phyloP scores from a whole-genome alignment of 2,113 vertebrate genomes.

The Pygoscelis antarcticus region DNA sequence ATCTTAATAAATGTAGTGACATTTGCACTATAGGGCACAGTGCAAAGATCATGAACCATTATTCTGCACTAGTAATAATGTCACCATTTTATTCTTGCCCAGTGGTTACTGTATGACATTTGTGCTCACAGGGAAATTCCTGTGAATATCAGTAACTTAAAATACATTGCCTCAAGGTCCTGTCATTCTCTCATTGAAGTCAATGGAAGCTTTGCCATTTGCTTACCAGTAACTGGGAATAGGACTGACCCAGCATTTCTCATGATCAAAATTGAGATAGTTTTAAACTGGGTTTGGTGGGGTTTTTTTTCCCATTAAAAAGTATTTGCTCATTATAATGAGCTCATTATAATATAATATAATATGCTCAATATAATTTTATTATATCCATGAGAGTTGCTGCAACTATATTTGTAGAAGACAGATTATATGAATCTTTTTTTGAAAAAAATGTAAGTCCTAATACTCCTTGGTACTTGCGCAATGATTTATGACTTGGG shows the following conservation, averaged over 20 bases:
- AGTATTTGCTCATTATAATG: no score
- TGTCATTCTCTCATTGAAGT: background rate
- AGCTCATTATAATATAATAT: no score
- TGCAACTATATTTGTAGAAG: background rate
- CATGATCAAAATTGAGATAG: background rate
- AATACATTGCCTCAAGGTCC: background rate
- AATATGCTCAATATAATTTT: no score
- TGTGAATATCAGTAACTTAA: constrained; percentile 61
- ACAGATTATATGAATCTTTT: background rate
- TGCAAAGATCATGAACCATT: constrained; percentile 53
- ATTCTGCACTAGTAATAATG: constrained; percentile 57
- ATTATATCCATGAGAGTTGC: background rate
- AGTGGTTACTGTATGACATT: constrained; percentile 44
- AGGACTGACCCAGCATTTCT: background rate
- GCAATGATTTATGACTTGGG: background rate
- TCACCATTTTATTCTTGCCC: constrained; percentile 34
- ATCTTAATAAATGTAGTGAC: constrained; percentile 47
- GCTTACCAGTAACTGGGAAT: background rate
- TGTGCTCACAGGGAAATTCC: constrained; percentile 26
- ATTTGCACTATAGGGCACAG: constrained; percentile 64
- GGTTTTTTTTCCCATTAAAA: background rate
- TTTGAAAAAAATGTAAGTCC: background rate
- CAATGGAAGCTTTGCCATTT: background rate
- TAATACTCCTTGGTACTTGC: background rate
- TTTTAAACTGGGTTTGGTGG: background rate